phyloP scores from a whole-genome alignment of 2,888 invertebrate genomes.

The Therioaphis trifolii region DNA sequence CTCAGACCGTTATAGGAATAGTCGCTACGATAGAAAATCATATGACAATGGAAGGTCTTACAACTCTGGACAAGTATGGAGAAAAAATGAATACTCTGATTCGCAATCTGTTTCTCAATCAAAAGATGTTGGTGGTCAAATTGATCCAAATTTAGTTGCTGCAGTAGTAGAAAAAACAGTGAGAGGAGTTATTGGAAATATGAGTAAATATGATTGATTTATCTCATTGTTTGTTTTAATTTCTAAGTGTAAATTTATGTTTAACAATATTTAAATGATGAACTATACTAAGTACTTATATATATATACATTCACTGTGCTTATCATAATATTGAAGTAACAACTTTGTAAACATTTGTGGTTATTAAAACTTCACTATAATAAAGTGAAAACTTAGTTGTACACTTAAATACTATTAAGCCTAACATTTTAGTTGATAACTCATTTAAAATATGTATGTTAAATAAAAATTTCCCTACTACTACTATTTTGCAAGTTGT shows the following conservation, averaged over 20 bases:
- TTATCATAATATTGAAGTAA: background rate
- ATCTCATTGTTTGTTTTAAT: slow-evolving; percentile 1
- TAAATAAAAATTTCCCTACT: no score
- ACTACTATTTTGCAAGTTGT: no score
- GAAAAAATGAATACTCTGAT: slow-evolving; percentile 63
- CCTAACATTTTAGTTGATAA: no score
- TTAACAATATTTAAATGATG: background rate
- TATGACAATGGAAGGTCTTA: slow-evolving; percentile 57
- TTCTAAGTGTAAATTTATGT: slow-evolving; percentile 6
- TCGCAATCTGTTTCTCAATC: slow-evolving; percentile 54
- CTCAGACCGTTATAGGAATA: slow-evolving; percentile 60
- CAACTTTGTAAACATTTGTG: background rate
- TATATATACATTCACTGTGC: background rate
- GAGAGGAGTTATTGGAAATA: slow-evolving; percentile 64
- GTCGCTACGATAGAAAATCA: slow-evolving; percentile 63
- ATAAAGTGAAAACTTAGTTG: background rate
- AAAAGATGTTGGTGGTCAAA: slow-evolving; percentile 48
- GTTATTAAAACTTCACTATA: no score
- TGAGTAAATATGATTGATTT: slow-evolving; percentile 57
- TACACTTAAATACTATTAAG: background rate
- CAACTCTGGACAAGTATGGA: slow-evolving; percentile 57
- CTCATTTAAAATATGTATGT: no score
- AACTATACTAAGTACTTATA: background rate
- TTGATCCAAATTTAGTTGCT: slow-evolving; percentile 64
- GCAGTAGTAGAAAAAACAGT: slow-evolving; percentile 64